These are phyloP conservation scores for Aphelinus certus DNA, from an alignment of 1,140 invertebrate genomes.

Conservation along the genomic window DNA sequence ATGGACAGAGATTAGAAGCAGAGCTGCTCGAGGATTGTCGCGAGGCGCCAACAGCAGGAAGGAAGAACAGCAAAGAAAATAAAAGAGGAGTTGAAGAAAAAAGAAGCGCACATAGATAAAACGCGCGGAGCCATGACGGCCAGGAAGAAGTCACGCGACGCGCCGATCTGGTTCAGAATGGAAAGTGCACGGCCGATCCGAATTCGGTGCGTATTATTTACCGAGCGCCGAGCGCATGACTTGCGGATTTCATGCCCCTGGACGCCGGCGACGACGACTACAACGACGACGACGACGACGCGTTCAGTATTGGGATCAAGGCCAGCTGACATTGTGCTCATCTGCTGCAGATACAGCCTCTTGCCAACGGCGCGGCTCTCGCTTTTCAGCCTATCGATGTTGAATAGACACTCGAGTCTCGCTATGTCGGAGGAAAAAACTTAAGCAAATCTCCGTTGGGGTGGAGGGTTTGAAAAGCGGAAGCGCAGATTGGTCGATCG, in stretches of 20 bases:
- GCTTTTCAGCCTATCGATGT: too few species aligned
- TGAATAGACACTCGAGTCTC: too few species aligned
- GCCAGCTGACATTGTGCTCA: conserved; percentile 16
- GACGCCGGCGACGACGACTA: too few species aligned
- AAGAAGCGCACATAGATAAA: neutral
- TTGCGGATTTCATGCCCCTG: conserved; percentile 8
- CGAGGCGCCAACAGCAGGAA: too few species aligned
- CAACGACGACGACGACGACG: neutral
- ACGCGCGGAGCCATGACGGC: neutral
- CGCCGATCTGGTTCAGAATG: conserved; percentile 45
- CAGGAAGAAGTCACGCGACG: neutral
- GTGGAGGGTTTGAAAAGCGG: too few species aligned
- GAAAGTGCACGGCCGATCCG: conserved; percentile 43
- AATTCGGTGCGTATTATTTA: conserved; percentile 34
- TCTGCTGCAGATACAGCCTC: too few species aligned
- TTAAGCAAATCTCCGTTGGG: too few species aligned
- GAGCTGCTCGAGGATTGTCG: too few species aligned
- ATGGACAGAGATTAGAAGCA: too few species aligned
- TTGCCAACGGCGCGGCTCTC: too few species aligned
- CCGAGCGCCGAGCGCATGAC: neutral
- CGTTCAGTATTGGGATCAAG: conserved; percentile 13
- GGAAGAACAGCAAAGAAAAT: neutral
- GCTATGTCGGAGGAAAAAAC: too few species aligned
- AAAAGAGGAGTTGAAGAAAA: neutral
- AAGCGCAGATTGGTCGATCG: too few species aligned